Evolutionary conservation across 2,888 invertebrate genomes (phyloP), one percentile per base, ranked within the genome.

Genomic region (Cartodere bifasciata): DNA sequence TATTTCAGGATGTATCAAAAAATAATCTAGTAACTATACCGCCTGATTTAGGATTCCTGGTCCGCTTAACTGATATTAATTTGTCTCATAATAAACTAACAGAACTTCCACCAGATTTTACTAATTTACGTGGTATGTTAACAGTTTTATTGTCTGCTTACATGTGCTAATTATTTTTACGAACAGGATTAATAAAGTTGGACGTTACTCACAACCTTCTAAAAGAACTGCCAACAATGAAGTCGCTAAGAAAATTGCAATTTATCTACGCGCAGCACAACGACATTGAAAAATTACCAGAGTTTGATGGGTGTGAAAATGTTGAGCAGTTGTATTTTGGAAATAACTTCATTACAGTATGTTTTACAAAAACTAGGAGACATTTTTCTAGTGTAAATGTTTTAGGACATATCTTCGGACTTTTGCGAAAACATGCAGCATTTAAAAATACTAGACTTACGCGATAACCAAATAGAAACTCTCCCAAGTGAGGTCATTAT

Each of bases 251-350:
- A 28, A 79, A 78, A 60, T 64, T 86, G 55, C 77, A 82, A 55
- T 65, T 75, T 35, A 57, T 90, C 13, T 78, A 84, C 50, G 71
- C 83, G 3, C 77, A 86, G 47, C 81, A 86, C 51, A 92, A 92
- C 60, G 75, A 84, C 48, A 72, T 92, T 42, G 63, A 66, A 40
- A 63, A 62, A 38, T 60, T 91, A 36, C 90, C 91, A 1, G 72
- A 77, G 48, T 75, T 87, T 39, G 72, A 70, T 44, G 80, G 82
- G 28, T 88, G 86, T 53, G 66, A 69, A 28, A 67, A 71, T 27
- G 60, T 92, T 9, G 80, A 77, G 59, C 85, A 88, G 60, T 60
- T 91, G 31, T 78, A 86, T 59, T 65, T 87, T 46, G 80, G 85
- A 30, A 83, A 86, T 56, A 91, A 91, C 64, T 72, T 63, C 43